These are phyloP conservation scores for Saccopteryx leptura DNA, from an alignment of 2,113 vertebrate genomes.

Conservation along the genomic window DNA sequence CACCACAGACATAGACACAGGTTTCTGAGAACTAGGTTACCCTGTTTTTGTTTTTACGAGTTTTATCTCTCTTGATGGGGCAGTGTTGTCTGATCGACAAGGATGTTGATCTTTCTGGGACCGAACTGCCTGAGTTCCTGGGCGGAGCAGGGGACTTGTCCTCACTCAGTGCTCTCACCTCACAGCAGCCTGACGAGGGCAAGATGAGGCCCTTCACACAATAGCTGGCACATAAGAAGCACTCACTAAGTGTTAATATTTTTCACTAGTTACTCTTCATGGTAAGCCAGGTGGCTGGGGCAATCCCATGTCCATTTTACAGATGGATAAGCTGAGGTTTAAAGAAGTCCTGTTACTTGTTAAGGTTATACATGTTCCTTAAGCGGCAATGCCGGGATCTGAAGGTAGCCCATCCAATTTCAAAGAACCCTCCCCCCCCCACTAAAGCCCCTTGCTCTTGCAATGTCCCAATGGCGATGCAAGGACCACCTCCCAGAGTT, in stretches of 20 bases:
- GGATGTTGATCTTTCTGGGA: not conserved
- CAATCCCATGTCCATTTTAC: not conserved
- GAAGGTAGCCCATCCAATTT: not conserved
- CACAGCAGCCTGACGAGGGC: not conserved
- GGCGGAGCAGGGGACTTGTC: not conserved
- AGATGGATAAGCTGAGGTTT: not conserved
- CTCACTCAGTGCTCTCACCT: not conserved
- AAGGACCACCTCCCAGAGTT: not conserved
- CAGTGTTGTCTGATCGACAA: not conserved
- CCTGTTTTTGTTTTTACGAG: not conserved
- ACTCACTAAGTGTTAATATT: rapidly evolving
- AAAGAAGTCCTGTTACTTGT: not conserved
- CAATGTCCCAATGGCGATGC: not conserved
- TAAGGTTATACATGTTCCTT: not conserved
- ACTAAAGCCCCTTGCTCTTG: not conserved
- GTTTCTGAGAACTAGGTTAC: not conserved
- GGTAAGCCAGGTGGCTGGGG: not conserved
- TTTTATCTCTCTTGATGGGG: not conserved
- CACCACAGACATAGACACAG: no score
- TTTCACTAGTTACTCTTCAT: not conserved
- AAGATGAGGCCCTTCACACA: not conserved
- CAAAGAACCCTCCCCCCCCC: not conserved
- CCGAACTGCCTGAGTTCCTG: not conserved
- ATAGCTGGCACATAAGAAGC: not conserved
- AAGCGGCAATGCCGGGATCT: not conserved